Percentiles rank a stretch among this genome's conserved stretches.
phyloP scores from a whole-genome alignment of 1,140 invertebrate genomes.

The Pseudomyrmex cubaensis region DNA sequence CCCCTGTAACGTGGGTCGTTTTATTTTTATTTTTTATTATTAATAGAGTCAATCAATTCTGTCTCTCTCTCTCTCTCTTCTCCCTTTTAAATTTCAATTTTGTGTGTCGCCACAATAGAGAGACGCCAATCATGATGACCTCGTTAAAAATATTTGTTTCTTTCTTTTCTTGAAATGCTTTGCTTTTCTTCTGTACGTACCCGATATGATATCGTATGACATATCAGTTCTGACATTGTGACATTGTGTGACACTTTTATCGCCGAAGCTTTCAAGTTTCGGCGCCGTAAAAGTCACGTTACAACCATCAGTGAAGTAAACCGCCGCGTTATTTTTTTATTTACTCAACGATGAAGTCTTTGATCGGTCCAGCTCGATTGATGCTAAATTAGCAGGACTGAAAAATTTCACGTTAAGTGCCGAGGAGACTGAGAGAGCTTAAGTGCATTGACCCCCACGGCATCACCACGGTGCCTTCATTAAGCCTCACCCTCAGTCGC shows the following conservation, averaged over 20 bases:
- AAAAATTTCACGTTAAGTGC: constrained; percentile 57
- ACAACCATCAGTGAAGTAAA: neutral
- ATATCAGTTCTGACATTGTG: neutral
- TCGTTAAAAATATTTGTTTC: neutral
- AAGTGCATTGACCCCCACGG: constrained; percentile 58
- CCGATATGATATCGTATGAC: neutral
- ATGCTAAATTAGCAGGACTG: neutral
- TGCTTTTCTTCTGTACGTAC: neutral
- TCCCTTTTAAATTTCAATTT: too few relatives aligned
- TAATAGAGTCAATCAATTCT: too few relatives aligned
- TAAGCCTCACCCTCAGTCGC: constrained; percentile 51
- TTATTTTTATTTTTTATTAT: neutral
- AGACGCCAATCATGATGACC: neutral
- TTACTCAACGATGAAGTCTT: neutral
- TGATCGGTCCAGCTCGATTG: neutral
- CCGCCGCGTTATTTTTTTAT: neutral
- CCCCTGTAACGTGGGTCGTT: neutral
- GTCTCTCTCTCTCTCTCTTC: too few relatives aligned
- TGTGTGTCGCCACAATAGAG: neutral
- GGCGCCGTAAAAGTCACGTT: neutral
- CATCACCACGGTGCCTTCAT: constrained; percentile 58
- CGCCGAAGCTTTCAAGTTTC: neutral
- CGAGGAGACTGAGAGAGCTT: constrained; percentile 33
- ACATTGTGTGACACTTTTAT: neutral
- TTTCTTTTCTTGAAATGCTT: neutral